These are phyloP conservation scores for Mactromeris polynyma DNA, from an alignment of 2,888 invertebrate genomes.

Conservation along the genomic window DNA sequence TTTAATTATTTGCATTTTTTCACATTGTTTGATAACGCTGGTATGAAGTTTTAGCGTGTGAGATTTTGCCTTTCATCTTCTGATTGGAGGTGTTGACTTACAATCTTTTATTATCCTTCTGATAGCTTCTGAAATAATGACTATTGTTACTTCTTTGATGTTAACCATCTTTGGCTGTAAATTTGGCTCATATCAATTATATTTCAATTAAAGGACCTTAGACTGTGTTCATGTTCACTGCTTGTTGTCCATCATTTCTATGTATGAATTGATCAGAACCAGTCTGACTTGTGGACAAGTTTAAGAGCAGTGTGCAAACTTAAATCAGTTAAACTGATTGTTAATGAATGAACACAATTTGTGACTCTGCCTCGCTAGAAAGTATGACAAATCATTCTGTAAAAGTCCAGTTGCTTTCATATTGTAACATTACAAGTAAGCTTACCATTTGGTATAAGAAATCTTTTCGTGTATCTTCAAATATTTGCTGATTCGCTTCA, in stretches of 20 bases:
- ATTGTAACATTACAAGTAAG: too few species aligned
- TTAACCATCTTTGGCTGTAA: background rate
- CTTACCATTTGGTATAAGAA: too few species aligned
- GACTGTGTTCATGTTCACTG: slow-evolving; percentile 11
- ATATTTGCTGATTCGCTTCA: too few species aligned
- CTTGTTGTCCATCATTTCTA: background rate
- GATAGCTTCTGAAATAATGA: background rate
- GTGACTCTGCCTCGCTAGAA: background rate
- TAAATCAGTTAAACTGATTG: background rate
- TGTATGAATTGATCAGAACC: background rate
- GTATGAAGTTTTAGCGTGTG: background rate
- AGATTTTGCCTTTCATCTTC: background rate
- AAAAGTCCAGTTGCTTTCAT: background rate
- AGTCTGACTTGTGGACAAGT: background rate
- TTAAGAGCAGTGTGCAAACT: background rate
- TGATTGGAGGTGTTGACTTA: background rate
- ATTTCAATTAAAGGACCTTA: background rate
- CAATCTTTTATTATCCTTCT: background rate
- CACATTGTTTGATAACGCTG: background rate
- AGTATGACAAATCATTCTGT: slow-evolving; percentile 6
- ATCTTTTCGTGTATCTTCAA: too few species aligned
- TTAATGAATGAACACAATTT: background rate
- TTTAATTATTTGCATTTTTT: too few species aligned
- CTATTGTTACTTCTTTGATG: background rate
- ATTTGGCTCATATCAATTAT: background rate